Conservation (phyloP, 2,113 vertebrate species). For the Astur gentilis region DNA sequence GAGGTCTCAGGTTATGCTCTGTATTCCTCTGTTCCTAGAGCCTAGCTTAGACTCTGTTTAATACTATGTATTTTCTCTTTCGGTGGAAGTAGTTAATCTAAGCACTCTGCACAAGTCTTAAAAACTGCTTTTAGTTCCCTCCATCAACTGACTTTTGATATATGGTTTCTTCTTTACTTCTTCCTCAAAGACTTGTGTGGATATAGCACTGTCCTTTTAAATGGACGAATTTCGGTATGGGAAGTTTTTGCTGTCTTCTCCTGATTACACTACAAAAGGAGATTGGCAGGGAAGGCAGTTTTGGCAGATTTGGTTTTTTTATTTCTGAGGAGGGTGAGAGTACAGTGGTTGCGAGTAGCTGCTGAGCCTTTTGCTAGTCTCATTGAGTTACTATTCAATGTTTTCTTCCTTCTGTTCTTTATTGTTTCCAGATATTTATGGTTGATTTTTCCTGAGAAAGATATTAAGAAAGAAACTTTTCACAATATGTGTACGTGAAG, state of each 20-base stretch:
- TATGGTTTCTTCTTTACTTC: neutral
- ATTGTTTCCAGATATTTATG: neutral
- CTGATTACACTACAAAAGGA: neutral
- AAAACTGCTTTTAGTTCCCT: neutral
- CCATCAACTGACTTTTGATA: neutral
- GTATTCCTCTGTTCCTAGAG: neutral
- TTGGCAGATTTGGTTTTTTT: neutral
- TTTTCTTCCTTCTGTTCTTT: neutral
- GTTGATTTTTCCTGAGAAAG: neutral
- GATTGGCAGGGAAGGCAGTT: neutral
- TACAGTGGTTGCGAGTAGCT: neutral
- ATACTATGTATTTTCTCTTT: neutral
- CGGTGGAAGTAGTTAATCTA: neutral
- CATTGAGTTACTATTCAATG: neutral
- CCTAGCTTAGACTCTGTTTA: neutral
- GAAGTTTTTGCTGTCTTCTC: neutral
- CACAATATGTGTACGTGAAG: neutral
- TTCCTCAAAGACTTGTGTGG: neutral
- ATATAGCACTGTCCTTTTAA: neutral
- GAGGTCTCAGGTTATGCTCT: neutral
- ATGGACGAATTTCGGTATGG: neutral
- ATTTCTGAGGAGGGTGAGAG: neutral
- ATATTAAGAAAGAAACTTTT: neutral
- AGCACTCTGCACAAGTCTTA: neutral
- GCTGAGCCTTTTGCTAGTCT: neutral